Evolutionary conservation across 2,888 invertebrate species (phyloP), one percentile per base, ranked within the genome.

Genomic region (Scaeva pyrastri): DNA sequence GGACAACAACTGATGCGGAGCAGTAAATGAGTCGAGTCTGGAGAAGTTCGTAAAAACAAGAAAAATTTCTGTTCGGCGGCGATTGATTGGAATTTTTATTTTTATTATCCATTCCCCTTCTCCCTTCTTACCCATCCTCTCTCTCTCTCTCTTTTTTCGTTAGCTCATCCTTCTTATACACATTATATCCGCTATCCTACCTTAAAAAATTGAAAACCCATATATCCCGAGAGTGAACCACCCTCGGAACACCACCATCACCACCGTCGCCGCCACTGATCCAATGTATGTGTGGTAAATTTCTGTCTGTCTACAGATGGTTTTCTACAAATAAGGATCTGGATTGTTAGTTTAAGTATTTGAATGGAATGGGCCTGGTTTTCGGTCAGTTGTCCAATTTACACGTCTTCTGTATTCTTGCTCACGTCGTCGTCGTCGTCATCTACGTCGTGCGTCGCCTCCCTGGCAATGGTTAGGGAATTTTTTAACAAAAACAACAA

Each of bases 11-110:
- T 60, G 31, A 23, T 31, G 50, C 21, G 48, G 68, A 64, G 45
- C 77, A 62, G 58, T 71, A 87, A 87, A 87, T 87, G 86, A 83
- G 86, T 78, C 64, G 82, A 87, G 86, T 83, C 71, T 71, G 58
- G 72, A 77, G 76, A 68, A 73, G 70, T 81, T 81, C 31, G 81
- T 64, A 73, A 78, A 87, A 87, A 87, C 87, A 87, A 87, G 87
- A 87, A 87, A 87, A 87, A 83, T 72, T 87, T 87, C 72, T 87
- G 87, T 87, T 87, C 39, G 74, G 78, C 39, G 74, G 78, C 87
- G 83, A 87, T 87, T 87, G 87, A 87, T 87, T 87, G 87, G 87
- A 87, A 87, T 87, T 87, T 87, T 83, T 79, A 72, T 87, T 78
- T 83, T 79, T 87, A 71, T 87, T 71, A 82, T 55, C 55, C n/a